Base-by-base conservation (phyloP, 2,113 vertebrate species). In the Urocolius indicus region DNA sequence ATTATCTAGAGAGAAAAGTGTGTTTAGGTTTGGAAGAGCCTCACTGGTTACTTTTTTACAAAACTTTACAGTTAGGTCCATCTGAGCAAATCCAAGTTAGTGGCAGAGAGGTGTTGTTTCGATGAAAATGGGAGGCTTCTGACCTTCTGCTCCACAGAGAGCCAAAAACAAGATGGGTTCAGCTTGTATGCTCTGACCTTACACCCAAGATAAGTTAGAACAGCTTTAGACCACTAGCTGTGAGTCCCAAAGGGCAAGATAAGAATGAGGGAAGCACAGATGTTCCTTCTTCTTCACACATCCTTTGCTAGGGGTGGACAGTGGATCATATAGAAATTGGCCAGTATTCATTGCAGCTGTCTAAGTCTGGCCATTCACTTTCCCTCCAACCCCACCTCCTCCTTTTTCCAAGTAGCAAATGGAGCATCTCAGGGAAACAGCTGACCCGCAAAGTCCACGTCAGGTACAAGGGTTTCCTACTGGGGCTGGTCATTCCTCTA, bases 251-350 rank as follows among this genome's bases (percentile, higher is more conserved):
- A 75, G 85, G 61, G 72, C 0, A 4, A 95, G 75, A 93, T 77
- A 89, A 95, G 85, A 88, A 84, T 90, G 92, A 94, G 52, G 34
- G 48, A 90, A 94, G 63, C 4, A 5, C 94, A 96, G 95, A 89
- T 96, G 95, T 96, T 97, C 63, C 65, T 96, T 88, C 36, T 95
- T 63, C 51, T 75, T 87, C 80, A 43, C 90, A 94, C 83, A 48
- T 89, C 80, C 92, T 87, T 94, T 78, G 76, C 76, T 89, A 69
- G 83, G 90, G 85, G 65, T 95, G 90, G 83, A 84, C 92, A 94
- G 61, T 41, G 34, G 48, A 84, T 91, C 68, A 10, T 96, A 90
- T 63, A 96, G 95, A 84, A 96, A 67, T 94, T 97, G 94, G 96
- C 86, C 20, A 0, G 72, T 87, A n/a, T 36, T 84, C 58, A 29